phyloP scores from a whole-genome alignment of 1,140 invertebrate genomes.

The Centruroides sculpturatus region DNA sequence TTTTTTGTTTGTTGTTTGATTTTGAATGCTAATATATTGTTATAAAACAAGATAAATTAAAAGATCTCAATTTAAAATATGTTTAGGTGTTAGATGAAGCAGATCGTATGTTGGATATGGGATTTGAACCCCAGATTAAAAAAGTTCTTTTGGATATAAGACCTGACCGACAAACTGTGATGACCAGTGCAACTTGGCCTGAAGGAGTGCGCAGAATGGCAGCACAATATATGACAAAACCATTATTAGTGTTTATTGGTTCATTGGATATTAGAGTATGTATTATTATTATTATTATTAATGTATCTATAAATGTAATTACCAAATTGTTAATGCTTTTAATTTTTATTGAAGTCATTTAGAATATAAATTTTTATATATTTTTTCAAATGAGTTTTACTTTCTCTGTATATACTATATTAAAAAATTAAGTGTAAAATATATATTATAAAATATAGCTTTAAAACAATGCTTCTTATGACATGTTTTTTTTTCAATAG shows the following conservation, averaged over 20 bases:
- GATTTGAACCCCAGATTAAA: slow-evolving; percentile 73
- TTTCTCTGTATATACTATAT: too few species aligned
- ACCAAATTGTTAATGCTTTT: too few species aligned
- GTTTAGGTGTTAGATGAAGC: slow-evolving; percentile 57
- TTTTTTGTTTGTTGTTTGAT: background rate
- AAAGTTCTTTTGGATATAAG: slow-evolving; percentile 56
- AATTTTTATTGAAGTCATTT: too few species aligned
- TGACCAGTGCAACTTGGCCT: slow-evolving; percentile 41
- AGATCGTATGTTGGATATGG: slow-evolving; percentile 73
- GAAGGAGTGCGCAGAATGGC: slow-evolving; percentile 47
- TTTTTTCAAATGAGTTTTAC: too few species aligned
- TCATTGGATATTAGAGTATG: slow-evolving; percentile 51
- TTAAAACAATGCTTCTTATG: too few species aligned
- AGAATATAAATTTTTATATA: too few species aligned
- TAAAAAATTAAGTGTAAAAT: too few species aligned
- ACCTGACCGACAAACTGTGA: slow-evolving; percentile 33
- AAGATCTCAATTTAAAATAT: background rate
- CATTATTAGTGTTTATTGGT: slow-evolving; percentile 76
- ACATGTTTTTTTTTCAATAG: too few species aligned
- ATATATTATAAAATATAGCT: too few species aligned
- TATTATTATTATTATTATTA: background rate
- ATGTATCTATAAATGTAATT: too few species aligned
- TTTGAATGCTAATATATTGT: background rate
- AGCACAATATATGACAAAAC: slow-evolving; percentile 67
- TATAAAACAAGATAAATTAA: background rate